Conservation (phyloP, 2,113 vertebrate species). For the Gobius niger region DNA sequence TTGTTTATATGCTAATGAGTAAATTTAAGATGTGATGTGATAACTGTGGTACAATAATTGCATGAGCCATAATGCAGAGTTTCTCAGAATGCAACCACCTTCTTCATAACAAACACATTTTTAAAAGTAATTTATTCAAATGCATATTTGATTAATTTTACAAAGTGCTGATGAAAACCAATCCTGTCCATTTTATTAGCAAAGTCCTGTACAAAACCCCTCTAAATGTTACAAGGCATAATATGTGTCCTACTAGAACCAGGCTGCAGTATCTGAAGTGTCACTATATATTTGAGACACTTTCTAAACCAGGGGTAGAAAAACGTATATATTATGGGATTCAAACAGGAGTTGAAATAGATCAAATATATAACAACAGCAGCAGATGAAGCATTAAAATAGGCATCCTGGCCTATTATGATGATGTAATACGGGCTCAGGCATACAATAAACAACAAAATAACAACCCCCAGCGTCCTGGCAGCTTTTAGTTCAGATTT, state of each 20-base stretch:
- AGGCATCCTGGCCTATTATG: neutral
- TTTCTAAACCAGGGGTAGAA: conserved; percentile 50
- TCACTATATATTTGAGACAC: conserved; percentile 25
- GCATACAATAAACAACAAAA: conserved; percentile 28
- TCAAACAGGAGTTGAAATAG: conserved; percentile 45
- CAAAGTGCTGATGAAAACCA: too few relatives aligned
- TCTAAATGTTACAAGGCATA: neutral
- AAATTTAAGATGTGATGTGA: too few relatives aligned
- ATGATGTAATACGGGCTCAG: conserved; percentile 18
- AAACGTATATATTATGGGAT: conserved; percentile 31
- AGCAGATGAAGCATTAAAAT: neutral
- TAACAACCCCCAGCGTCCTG: conserved; percentile 21
- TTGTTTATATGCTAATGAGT: too few relatives aligned
- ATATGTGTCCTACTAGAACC: conserved; percentile 14
- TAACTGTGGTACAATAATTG: too few relatives aligned
- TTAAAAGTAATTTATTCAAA: too few relatives aligned
- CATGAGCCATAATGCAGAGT: too few relatives aligned
- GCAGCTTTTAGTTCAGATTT: conserved; percentile 41
- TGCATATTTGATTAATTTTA: too few relatives aligned
- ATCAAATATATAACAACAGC: conserved; percentile 8
- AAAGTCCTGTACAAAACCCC: too few relatives aligned
- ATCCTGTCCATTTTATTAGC: too few relatives aligned
- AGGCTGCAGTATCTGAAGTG: conserved; percentile 31
- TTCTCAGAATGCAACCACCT: too few relatives aligned
- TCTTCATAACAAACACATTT: too few relatives aligned